These are phyloP conservation scores for Agrotis exclamationis DNA, from an alignment of 2,888 invertebrate species.

Conservation along the genomic window DNA sequence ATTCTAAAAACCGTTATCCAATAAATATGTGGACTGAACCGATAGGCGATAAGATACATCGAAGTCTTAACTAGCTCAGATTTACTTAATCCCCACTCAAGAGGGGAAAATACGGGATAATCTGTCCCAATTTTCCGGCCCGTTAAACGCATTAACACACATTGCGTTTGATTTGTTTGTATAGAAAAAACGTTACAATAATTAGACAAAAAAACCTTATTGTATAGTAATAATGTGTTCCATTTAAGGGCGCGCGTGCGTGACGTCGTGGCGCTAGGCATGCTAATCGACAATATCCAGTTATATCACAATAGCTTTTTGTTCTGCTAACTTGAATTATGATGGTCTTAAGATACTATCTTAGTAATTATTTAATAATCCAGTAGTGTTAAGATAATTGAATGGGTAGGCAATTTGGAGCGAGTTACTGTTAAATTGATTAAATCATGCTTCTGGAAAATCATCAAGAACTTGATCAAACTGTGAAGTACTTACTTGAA, in stretches of 20 bases:
- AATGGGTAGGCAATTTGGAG: constrained; percentile 28
- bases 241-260: constrained; percentile 65
- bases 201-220: constrained; percentile 42
- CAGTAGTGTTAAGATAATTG: constrained; percentile 41
- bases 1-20: constrained; percentile 38
- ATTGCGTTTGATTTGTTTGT: constrained; percentile 24
- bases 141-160: constrained; percentile 21
- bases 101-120: constrained; percentile 29
- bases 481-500: not conserved
- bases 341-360: constrained; percentile 46
- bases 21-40: not conserved
- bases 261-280: constrained; percentile 50
- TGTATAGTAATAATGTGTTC: constrained; percentile 44
- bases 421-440: constrained; percentile 45
- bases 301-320: constrained; percentile 56
- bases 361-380: constrained; percentile 55
- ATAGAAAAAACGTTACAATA: constrained; percentile 33
- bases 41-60: constrained; percentile 1
- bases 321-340: constrained; percentile 54
- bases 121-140: constrained; percentile 34
- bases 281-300: constrained; percentile 48
- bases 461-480: not conserved
- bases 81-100: constrained; percentile 13
- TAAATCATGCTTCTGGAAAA: constrained; percentile 13
- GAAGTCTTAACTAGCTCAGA: constrained; percentile 12